Conservation (phyloP, 2,797 vertebrate genomes). For the Mormyrops boulengeri region DNA sequence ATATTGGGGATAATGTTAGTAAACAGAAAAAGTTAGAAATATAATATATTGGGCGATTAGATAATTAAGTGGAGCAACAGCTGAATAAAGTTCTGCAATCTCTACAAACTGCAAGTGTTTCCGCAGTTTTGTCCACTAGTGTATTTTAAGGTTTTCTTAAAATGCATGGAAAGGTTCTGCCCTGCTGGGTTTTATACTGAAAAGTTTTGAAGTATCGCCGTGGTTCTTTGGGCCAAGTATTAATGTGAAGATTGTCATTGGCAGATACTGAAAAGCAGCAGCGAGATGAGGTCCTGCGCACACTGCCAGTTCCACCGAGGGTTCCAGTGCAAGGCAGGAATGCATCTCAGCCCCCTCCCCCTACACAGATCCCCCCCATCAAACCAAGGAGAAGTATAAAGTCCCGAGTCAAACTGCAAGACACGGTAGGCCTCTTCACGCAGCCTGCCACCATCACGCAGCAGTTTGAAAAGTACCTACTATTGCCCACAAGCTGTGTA, state of each 20-base stretch:
- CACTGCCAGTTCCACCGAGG: neutral
- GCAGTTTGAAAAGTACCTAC: neutral
- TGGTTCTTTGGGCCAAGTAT: neutral
- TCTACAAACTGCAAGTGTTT: neutral
- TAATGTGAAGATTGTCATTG: neutral
- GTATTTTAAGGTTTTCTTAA: neutral
- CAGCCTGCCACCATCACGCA: neutral
- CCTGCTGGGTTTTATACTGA: neutral
- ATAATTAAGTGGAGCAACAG: neutral
- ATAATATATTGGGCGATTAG: neutral
- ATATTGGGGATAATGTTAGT: neutral
- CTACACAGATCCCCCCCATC: slow-evolving; percentile 1
- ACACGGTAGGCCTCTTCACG: neutral
- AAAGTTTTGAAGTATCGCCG: neutral
- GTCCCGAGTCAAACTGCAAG: neutral
- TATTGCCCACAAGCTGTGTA: neutral
- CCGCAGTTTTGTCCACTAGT: neutral
- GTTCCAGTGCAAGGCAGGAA: neutral
- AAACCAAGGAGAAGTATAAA: slow-evolving; percentile 23
- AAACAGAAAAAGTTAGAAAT: neutral
- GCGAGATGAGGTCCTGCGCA: neutral
- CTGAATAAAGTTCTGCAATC: neutral
- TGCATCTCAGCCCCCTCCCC: neutral
- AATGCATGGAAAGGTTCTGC: neutral
- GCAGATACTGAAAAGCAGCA: neutral